Evolutionary conservation across 2,888 invertebrate genomes (phyloP).

Genomic region (Micropterix aruncella): DNA sequence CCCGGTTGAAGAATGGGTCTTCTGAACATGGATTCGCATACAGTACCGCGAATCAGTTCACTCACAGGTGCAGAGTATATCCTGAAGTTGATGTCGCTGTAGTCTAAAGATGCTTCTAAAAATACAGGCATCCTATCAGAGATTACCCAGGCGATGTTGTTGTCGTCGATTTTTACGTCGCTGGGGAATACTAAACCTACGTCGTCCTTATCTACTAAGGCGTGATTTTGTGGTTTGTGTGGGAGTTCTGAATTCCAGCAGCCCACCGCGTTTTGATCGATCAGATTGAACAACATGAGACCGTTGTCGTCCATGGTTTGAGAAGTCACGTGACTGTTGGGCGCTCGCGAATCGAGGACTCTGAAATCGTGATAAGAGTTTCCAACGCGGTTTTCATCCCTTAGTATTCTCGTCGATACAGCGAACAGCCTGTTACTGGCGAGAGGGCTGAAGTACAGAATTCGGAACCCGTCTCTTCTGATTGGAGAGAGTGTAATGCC

Average conservation of each 20-base stretch:
- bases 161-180: constrained; percentile 62
- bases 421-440: constrained; percentile 67
- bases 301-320: constrained; percentile 64
- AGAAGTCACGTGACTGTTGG: constrained; percentile 55
- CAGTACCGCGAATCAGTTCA: constrained; percentile 51
- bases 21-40: constrained; percentile 41
- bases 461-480: constrained; percentile 51
- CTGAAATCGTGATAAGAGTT: constrained; percentile 60
- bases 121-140: constrained; percentile 76
- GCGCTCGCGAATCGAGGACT: constrained; percentile 49
- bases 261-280: constrained; percentile 70
- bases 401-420: constrained; percentile 58
- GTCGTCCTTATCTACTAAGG: constrained; percentile 60
- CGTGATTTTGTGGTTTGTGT: constrained; percentile 50
- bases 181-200: constrained; percentile 63
- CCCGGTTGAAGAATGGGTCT: background rate
- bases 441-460: constrained; percentile 64
- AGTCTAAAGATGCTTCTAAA: constrained; percentile 52
- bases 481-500: constrained; percentile 60
- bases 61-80: constrained; percentile 57
- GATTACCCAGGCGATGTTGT: constrained; percentile 63
- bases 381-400: constrained; percentile 50
- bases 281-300: constrained; percentile 59
- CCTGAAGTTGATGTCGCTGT: constrained; percentile 64
- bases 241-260: constrained; percentile 65